Evolutionary conservation across 1,140 invertebrate species (phyloP).

Genomic region (Capitella teleta): DNA sequence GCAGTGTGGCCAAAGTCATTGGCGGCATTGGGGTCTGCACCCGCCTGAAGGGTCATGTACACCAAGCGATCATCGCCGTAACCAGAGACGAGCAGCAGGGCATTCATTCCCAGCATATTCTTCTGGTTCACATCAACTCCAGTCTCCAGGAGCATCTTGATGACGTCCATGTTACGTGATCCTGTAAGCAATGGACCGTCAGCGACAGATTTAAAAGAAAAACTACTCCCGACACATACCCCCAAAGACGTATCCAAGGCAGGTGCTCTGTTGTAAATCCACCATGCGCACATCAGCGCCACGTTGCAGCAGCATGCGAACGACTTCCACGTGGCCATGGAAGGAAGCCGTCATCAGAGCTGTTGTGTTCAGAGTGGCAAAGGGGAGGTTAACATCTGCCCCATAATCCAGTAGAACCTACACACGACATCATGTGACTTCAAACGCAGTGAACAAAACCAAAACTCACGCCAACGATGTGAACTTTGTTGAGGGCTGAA

Average conservation of each 20-base stretch:
- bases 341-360: conserved; percentile 14
- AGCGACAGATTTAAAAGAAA: too few relatives aligned
- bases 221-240: conserved; percentile 1
- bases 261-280: conserved; percentile 12
- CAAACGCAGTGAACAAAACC: not conserved
- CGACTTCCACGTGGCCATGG: conserved; percentile 11
- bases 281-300: conserved; percentile 10
- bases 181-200: too few relatives aligned
- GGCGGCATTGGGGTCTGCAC: conserved; percentile 8
- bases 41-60: conserved; percentile 12
- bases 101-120: conserved; percentile 15
- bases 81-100: conserved; percentile 12
- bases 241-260: conserved; percentile 12
- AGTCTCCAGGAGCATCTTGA: conserved; percentile 4
- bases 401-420: conserved; percentile 11
- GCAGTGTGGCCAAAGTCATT: conserved; percentile 14
- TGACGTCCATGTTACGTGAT: conserved; percentile 9
- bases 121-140: conserved; percentile 14
- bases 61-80: conserved; percentile 12
- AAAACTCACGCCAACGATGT: not conserved
- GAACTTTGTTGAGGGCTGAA: conserved; percentile 11
- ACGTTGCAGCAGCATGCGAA: conserved; percentile 4
- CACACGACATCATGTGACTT: not conserved
- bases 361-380: conserved; percentile 10
- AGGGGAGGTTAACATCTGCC: conserved; percentile 5